Evolutionary conservation across 2,113 vertebrate species (phyloP), one percentile per base, ranked within the genome.

Genomic region (Tragelaphus strepsiceros): DNA sequence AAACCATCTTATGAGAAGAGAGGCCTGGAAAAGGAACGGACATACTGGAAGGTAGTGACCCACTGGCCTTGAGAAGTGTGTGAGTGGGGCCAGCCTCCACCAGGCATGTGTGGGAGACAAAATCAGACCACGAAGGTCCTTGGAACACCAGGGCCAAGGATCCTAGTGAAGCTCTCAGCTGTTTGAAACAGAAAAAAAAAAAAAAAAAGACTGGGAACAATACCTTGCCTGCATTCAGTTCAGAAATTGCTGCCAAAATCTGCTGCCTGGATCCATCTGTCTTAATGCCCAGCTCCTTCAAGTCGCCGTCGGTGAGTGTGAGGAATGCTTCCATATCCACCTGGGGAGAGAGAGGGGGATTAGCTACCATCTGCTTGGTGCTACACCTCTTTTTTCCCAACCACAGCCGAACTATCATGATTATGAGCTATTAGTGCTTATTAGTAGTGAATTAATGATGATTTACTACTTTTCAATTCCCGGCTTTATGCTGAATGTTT

Each of bases 261-360:
- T 99, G 99, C 87, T 99, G 99, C 97, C 99, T 98, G 85, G 99
- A 99, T 28, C 99, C 99, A 17, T 99, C 99, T 0, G 99, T 99
- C 99, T 99, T 99, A 97, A 99, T 99, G 17, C 99, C 99, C 94
- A 99, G 98, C 98, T 99, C 99, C 98, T 99, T 99, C 98, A 99
- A 98, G 98, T 99, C 99, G n/a, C 99, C 99, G 6, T 99, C 99
- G 6, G 99, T 99, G 77, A 99, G 99, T 0, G 99, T 99, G 96
- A 99, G 99, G 96, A 99, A 99, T 0, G 99, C 99, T 97, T 99
- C 99, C 99, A 99, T 99, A 97, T 99, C 99, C 77, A 99, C 99
- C 99, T 99, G 94, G 17, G 51, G 1, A 67, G 83, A 82, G 88
- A 71, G 21, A 15, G 49, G 15, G 71, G 5, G 2, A 26, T 46